A percentile compares a stretch with the other conserved stretches of the same genome.
phyloP scores from a whole-genome alignment of 30 jellyfish, hydroid and myxozoan genomes.

The Mastigias papua region DNA sequence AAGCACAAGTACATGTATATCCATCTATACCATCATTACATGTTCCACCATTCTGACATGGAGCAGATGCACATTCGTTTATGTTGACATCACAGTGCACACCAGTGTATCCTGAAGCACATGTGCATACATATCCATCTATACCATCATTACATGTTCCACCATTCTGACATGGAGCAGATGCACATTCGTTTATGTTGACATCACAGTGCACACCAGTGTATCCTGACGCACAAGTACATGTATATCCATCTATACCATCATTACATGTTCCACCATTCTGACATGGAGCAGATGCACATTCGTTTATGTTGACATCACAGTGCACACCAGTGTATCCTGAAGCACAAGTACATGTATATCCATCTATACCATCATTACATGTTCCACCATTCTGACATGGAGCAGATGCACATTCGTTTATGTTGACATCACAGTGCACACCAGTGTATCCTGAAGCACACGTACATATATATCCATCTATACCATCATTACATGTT shows the following conservation, averaged over 20 bases:
- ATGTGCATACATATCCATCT: conserved; percentile 47
- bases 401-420: conserved; percentile 66
- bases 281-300: conserved; percentile 73
- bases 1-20: conserved; percentile 52
- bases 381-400: conserved; percentile 66
- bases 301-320: conserved; percentile 62
- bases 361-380: conserved; percentile 31
- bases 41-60: conserved; percentile 61
- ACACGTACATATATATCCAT: conserved; percentile 43
- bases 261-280: conserved; percentile 70
- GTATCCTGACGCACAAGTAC: conserved; percentile 79
- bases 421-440: conserved; percentile 59
- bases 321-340: conserved; percentile 61
- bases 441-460: conserved; percentile 58
- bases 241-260: conserved; percentile 28
- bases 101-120: conserved; percentile 75
- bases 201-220: conserved; percentile 61
- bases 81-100: conserved; percentile 51
- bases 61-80: conserved; percentile 62
- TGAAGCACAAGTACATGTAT: conserved; percentile 29
- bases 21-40: conserved; percentile 57
- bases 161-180: conserved; percentile 60
- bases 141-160: conserved; percentile 69
- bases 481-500: conserved; percentile 58
- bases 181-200: conserved; percentile 66